Base-by-base conservation (phyloP, 64 coral and sea anemone species). In the Actinia equina region DNA sequence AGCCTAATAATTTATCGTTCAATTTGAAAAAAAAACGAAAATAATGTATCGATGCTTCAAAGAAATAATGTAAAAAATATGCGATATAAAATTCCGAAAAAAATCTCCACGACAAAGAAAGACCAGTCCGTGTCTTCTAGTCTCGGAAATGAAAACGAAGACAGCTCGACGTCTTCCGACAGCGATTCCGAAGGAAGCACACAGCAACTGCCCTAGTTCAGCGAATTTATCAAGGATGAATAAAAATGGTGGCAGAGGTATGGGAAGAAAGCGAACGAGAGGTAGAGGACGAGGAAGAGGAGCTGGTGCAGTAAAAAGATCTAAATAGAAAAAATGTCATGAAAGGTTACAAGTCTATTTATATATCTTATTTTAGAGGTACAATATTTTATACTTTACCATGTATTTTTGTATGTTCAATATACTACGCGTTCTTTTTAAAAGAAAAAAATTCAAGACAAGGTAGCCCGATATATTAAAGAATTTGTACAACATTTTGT, bases 151-250 rank as follows among this genome's bases (percentile, higher is more conserved):
- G 13, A 49, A 17, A 49, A 44, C 78, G 78, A 81, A 0, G 45
- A 52, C 78, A 81, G 78, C 17, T 92, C 91, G 26, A 92, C 91
- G 2, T 44, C 80, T 51, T 92, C 91, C 12, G 91, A 92, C 43
- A 92, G 60, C 22, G 87, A 82, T 57, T 69, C 52, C 42, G 18
- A 63, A 58, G 86, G 86, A 84, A 22, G 91, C 70, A 0, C 49
- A 17, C 26, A n/a, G 7, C 25, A 53, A 78, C 18, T 76, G 76
- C 20, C 26, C 19, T 4, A 17, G 10, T 43, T 71, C 58, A 12
- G 86, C 41, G 61, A 84, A 77, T 84, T 30, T 51, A 41, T 22
- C 71, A 43, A 77, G 44, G 37, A 79, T 5, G 22, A 80, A 45
- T 78, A 78, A 78, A 59, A 51, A 59, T 13, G n/a, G 52, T 37